Evolutionary conservation across 2,888 invertebrate genomes (phyloP).

Genomic region (Anoplius nigerrimus): DNA sequence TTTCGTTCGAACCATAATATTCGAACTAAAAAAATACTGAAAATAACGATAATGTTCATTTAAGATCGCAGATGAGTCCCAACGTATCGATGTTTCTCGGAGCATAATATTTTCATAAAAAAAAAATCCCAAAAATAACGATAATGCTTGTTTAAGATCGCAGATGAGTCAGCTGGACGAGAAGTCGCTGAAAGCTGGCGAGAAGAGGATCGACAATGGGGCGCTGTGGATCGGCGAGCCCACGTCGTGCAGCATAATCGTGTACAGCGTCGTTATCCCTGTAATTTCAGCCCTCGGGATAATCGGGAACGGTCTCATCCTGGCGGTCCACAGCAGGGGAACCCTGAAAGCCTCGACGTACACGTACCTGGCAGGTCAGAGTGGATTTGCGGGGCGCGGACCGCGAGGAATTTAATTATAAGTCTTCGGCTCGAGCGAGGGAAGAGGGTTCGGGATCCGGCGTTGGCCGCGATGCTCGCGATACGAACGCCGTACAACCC

Average conservation of each 20-base stretch:
- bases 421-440: too few relatives aligned
- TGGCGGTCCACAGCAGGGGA: slow-evolving; percentile 62
- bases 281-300: slow-evolving; percentile 68
- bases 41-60: too few relatives aligned
- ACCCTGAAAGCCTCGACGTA: slow-evolving; percentile 68
- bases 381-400: too few relatives aligned
- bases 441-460: too few relatives aligned
- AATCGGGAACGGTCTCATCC: slow-evolving; percentile 65
- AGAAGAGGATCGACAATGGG: slow-evolving; percentile 8
- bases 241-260: slow-evolving; percentile 53
- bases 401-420: too few relatives aligned
- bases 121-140: too few relatives aligned
- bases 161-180: neutral
- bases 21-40: too few relatives aligned
- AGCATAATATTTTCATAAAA: too few relatives aligned
- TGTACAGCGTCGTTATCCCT: slow-evolving; percentile 70
- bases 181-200: slow-evolving; percentile 7
- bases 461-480: too few relatives aligned
- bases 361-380: slow-evolving; percentile 69
- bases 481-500: too few relatives aligned
- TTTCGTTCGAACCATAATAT: too few relatives aligned
- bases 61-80: neutral
- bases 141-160: neutral
- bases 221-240: slow-evolving; percentile 43
- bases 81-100: too few relatives aligned